Evolutionary conservation across 2,888 invertebrate genomes (phyloP), one percentile per base, ranked within the genome.

Genomic region (Homarus gammarus): DNA sequence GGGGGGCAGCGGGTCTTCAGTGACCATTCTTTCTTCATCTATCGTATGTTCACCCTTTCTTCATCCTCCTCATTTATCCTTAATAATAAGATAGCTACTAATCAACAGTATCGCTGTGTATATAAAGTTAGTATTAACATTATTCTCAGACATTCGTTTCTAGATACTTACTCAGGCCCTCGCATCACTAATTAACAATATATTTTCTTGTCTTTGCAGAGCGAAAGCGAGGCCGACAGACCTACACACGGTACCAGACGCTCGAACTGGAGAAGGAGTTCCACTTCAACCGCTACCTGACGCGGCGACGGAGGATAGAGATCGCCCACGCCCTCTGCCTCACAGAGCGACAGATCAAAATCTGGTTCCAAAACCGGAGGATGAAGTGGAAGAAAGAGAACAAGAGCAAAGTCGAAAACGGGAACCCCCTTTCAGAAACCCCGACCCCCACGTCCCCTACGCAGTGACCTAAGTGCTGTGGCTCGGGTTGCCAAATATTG

Each of bases 241-340:
- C 93, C 8, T 93, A 94, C 92, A 94, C 94, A 33, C 93, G 94
- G 38, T 93, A 93, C 92, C 94, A 94, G 91, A 94, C 94, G 44
- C 92, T 94, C 92, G 94, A 94, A 90, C 92, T 94, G 93, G 95
- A 95, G 93, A 95, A 95, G 92, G 95, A 95, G 92, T 99, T 99
- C 94, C 98, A 99, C 94, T 99, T 97, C 95, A 99, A 99, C 95
- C 96, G 98, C 94, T 99, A 99, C 95, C 95, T 99, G 94, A 98
- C 99, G 91, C 96, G 99, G 93, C 96, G 99, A 94, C 95, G 99
- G 95, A 95, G 99, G 94, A 98, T 99, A 95, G 99, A 99, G 95
- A 99, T 99, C 94, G 99, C 99, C 75, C 99, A 99, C 95, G 97
- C 98, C 93, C 95, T 99, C 94, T 97, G 98, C 94, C 95, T 99